Percentiles rank a stretch among this genome's conserved stretches.
These are phyloP conservation scores for Exephanes ischioxanthus DNA, from an alignment of 2,888 invertebrate genomes.

Conservation along the genomic window DNA sequence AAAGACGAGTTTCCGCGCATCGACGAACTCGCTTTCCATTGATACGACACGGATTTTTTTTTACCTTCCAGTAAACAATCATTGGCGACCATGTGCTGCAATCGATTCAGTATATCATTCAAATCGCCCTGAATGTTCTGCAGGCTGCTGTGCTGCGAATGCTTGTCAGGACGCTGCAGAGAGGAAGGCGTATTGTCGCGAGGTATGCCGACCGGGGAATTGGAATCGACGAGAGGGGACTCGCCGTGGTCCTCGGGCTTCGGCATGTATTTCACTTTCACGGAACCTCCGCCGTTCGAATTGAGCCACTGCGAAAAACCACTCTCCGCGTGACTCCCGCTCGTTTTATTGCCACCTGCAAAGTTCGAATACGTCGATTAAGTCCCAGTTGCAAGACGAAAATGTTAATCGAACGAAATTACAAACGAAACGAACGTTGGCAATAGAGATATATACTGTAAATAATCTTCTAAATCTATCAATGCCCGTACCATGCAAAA, in stretches of 20 bases:
- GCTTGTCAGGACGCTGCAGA: slow-evolving; percentile 81
- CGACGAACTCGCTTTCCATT: neutral
- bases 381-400: slow-evolving; percentile 61
- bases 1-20: neutral
- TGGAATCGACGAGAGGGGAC: slow-evolving; percentile 69
- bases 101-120: slow-evolving; percentile 89
- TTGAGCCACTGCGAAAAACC: slow-evolving; percentile 83
- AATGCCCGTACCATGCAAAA: too few relatives aligned
- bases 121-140: slow-evolving; percentile 88
- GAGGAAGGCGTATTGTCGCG: slow-evolving; percentile 82
- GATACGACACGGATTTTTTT: neutral
- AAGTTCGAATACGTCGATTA: slow-evolving; percentile 12
- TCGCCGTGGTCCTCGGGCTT: slow-evolving; percentile 64
- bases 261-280: slow-evolving; percentile 69
- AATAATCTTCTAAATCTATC: too few relatives aligned
- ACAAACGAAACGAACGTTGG: too few relatives aligned
- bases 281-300: slow-evolving; percentile 69
- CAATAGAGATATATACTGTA: too few relatives aligned
- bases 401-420: slow-evolving; percentile 16
- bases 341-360: slow-evolving; percentile 77
- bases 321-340: slow-evolving; percentile 76
- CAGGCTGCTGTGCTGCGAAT: slow-evolving; percentile 83
- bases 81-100: slow-evolving; percentile 90
- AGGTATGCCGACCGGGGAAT: slow-evolving; percentile 76
- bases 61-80: slow-evolving; percentile 89